phyloP scores from a whole-genome alignment of 2,888 invertebrate species.

The Tetheella fluctuosa region DNA sequence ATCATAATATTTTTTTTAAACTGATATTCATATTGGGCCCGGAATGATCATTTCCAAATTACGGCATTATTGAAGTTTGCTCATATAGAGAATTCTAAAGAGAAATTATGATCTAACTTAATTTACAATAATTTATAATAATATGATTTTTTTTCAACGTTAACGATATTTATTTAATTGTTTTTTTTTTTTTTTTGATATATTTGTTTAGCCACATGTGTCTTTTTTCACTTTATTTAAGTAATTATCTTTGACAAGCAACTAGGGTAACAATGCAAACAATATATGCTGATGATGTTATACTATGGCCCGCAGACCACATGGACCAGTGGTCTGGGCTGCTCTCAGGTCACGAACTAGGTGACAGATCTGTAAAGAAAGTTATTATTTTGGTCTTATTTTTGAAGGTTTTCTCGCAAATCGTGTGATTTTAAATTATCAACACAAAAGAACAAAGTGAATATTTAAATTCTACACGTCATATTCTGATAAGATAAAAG shows the following conservation, averaged over 20 bases:
- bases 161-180: neutral
- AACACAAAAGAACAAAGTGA: no score
- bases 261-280: constrained; percentile 19
- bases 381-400: neutral
- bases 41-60: neutral
- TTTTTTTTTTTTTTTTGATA: neutral
- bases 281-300: constrained; percentile 21
- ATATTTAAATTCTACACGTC: no score
- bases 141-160: neutral
- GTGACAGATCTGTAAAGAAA: constrained; percentile 54
- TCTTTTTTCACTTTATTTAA: constrained; percentile 11
- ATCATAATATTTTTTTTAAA: no score
- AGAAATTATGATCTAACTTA: constrained; percentile 7
- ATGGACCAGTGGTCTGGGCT: constrained; percentile 57
- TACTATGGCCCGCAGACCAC: constrained; percentile 53
- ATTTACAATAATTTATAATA: neutral
- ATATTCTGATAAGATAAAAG: no score
- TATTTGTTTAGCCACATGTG: constrained; percentile 17
- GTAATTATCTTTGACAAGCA: constrained; percentile 9
- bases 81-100: neutral
- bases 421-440: no score
- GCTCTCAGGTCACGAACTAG: constrained; percentile 68
- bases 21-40: no score
- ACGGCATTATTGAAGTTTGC: neutral
- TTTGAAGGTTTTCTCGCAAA: neutral